Evolutionary conservation across 2,797 vertebrate species (phyloP).

Genomic region (Pitangus sulphuratus): DNA sequence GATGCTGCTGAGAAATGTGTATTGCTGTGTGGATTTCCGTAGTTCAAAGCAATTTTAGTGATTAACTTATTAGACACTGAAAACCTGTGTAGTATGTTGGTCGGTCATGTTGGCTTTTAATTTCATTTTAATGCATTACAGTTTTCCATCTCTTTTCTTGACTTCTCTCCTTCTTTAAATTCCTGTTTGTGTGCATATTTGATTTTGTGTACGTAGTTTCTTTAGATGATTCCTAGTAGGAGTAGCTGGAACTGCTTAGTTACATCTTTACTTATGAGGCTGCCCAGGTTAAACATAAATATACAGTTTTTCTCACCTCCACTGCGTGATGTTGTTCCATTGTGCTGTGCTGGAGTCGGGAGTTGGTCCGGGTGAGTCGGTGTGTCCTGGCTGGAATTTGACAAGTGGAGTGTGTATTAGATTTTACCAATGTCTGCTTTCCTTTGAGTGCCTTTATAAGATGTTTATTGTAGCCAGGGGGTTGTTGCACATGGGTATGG

Average conservation of each 20-base stretch:
- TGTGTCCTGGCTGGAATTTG: background rate
- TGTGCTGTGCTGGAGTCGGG: background rate
- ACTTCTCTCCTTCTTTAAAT: background rate
- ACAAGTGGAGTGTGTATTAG: background rate
- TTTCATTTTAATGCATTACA: background rate
- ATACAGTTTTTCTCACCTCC: fast-evolving
- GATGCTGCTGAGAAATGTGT: background rate
- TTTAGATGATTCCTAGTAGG: background rate
- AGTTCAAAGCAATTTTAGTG: background rate
- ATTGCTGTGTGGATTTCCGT: background rate
- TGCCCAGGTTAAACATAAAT: background rate
- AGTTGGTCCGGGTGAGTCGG: background rate
- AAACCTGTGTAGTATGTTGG: background rate
- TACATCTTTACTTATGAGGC: background rate
- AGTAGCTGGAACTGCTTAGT: background rate
- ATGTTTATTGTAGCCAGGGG: background rate
- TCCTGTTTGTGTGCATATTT: background rate
- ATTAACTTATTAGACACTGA: background rate
- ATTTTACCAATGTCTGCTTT: background rate
- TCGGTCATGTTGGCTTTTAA: background rate
- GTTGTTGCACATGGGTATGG: background rate
- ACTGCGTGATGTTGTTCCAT: background rate
- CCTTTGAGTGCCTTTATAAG: background rate
- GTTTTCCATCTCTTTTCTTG: background rate
- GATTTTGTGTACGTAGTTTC: background rate